Evolutionary conservation across 2,797 vertebrate species (phyloP).

Genomic region (Moxostoma hubbsi): DNA sequence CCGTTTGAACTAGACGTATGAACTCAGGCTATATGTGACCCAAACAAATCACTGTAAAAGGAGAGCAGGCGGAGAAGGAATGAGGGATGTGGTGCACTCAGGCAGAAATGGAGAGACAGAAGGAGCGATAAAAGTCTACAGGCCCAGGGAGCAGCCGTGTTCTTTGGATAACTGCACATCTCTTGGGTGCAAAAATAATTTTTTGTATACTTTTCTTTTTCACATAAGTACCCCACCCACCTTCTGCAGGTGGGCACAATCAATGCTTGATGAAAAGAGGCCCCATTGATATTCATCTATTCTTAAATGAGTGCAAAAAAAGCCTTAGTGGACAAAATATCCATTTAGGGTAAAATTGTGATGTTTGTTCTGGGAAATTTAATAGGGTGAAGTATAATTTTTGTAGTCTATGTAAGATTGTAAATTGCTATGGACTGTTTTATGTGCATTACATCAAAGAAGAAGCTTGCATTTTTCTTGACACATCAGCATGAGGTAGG

Average conservation of each 20-base stretch:
- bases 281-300: background rate
- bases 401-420: background rate
- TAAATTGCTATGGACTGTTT: background rate
- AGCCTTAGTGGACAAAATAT: background rate
- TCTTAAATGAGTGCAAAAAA: conserved; percentile 1
- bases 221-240: conserved; percentile 30
- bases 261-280: conserved; percentile 16
- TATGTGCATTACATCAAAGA: conserved; percentile 7
- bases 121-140: conserved; percentile 50
- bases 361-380: background rate
- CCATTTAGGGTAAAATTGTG: conserved; percentile 18
- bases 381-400: background rate
- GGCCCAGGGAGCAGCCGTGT: conserved; percentile 30
- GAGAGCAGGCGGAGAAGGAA: conserved; percentile 33
- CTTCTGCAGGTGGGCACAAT: conserved; percentile 38
- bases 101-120: conserved; percentile 49
- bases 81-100: conserved; percentile 28
- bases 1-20: conserved; percentile 57
- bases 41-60: conserved; percentile 27
- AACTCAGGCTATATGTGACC: conserved; percentile 32
- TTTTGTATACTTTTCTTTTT: conserved; percentile 18
- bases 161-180: conserved; percentile 44
- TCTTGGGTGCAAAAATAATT: conserved; percentile 17
- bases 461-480: conserved; percentile 4
- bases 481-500: background rate